Evolutionary conservation across 2,888 invertebrate species (phyloP).

Genomic region (Heteropelma amictum): DNA sequence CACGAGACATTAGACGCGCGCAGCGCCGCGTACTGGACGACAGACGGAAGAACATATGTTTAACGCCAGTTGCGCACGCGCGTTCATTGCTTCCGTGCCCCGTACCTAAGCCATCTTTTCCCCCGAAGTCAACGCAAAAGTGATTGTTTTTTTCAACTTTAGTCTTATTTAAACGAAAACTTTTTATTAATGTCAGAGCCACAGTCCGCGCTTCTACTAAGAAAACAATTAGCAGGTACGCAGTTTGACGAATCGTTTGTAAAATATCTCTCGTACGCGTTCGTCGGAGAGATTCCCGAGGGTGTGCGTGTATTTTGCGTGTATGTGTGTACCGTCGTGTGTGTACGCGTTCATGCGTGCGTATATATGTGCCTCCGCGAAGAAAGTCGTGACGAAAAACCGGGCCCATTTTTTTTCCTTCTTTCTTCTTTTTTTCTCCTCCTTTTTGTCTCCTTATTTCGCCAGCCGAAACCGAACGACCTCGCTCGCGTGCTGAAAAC

Average conservation of each 20-base stretch:
- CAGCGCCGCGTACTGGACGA: constrained; percentile 64
- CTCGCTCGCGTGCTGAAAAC: constrained; percentile 77
- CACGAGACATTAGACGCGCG: constrained; percentile 33
- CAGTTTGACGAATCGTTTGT: constrained; percentile 31
- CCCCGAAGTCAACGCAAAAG: constrained; percentile 81
- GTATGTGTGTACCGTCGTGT: constrained; percentile 59
- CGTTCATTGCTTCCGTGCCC: constrained; percentile 74
- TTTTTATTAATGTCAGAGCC: constrained; percentile 95
- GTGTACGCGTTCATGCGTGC: constrained; percentile 8
- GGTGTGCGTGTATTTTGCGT: constrained; percentile 2
- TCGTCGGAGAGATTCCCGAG: constrained; percentile 55
- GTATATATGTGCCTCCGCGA: constrained; percentile 63
- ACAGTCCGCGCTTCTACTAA: constrained; percentile 96
- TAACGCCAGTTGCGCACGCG: constrained; percentile 73
- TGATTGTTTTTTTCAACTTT: constrained; percentile 85
- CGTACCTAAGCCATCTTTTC: constrained; percentile 84
- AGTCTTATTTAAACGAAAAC: constrained; percentile 86
- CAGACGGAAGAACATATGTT: constrained; percentile 77
- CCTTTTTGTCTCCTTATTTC: constrained; percentile 1
- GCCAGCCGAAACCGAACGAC: constrained; percentile 74
- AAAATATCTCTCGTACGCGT: constrained; percentile 65
- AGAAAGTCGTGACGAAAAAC: constrained; percentile 56
- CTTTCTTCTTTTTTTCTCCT: constrained; percentile 7
- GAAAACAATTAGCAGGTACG: constrained; percentile 98
- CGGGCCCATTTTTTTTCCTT: constrained; percentile 60